phyloP scores from a whole-genome alignment of 2,888 invertebrate species.

The Anoplius nigerrimus region DNA sequence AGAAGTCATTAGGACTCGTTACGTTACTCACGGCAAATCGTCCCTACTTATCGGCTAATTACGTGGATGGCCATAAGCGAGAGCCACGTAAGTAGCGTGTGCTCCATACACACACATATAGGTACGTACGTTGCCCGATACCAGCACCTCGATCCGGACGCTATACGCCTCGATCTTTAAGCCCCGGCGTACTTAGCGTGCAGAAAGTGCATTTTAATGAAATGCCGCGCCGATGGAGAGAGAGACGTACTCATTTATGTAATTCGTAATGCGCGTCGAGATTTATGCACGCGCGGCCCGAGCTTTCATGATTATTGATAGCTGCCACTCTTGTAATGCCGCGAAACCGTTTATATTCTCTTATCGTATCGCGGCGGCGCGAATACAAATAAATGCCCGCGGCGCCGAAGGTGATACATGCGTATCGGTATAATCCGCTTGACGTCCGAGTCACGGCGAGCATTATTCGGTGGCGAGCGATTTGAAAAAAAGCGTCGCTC shows the following conservation, averaged over 20 bases:
- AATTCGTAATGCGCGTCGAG: constrained; percentile 34
- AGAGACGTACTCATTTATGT: constrained; percentile 33
- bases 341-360: no score
- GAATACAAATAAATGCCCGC: no score
- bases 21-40: constrained; percentile 55
- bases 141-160: no score
- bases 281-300: constrained; percentile 21
- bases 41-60: constrained; percentile 66
- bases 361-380: no score
- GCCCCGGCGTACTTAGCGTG: constrained; percentile 8
- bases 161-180: constrained; percentile 25
- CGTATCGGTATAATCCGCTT: no score
- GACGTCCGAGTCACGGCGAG: constrained; percentile 11
- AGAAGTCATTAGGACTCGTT: constrained; percentile 63
- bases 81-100: constrained; percentile 29
- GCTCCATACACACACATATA: constrained; percentile 30
- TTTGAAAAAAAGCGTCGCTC: constrained; percentile 32
- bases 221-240: constrained; percentile 15
- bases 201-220: constrained; percentile 36
- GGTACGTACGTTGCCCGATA: constrained; percentile 3
- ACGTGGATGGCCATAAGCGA: constrained; percentile 43
- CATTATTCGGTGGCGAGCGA: constrained; percentile 9
- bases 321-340: no score
- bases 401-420: no score
- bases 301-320: no score